Base-by-base conservation (phyloP, 1,140 invertebrate species). In the Calliopsis andreniformis region DNA sequence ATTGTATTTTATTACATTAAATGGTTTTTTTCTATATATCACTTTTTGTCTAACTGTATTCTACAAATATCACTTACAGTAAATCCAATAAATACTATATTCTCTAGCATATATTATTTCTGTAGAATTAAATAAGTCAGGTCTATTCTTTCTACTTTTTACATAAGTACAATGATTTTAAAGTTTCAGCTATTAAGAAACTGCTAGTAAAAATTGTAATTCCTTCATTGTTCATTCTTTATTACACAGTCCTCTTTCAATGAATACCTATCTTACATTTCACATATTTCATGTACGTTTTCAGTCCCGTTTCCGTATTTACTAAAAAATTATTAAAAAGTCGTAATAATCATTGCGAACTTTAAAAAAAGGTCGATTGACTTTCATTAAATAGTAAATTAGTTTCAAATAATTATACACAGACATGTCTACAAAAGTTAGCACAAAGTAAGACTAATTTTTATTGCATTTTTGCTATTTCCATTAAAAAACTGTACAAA, bases 1-100 rank as follows among this genome's bases (percentile, higher is more conserved):
- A 87, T 81, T 80, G 55, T 82, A 62, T 79, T 77, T 82, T 75
- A 73, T 85, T 78, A 86, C 72, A 82, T 78, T 86, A 85, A 86
- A 82, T 82, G 58, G 82, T 75, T 53, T 47, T 62, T 55, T 59
- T n/a, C 25, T 72, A 72, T 75, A 10, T 80, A 61, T 59, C 73
- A 68, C 61, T 61, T 79, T 68, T n/a, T 70, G 20, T 32, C 72
- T 77, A 84, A 51, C 35, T 14, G 39, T 49, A 70, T 62, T 68
- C 56, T 78, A 79, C 35, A 80, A 72, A 28, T 84, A 67, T 76
- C 39, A 76, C 47, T 77, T 83, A 76, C 39, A 80, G 64, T 77
- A 47, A 55, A 18, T 68, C 75, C 72, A 80, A 80, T 80, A 68
- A 80, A 79, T 80, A 68, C 78, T 79, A 81, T 49, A 73, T 70